Evolutionary conservation across 2,888 invertebrate genomes (phyloP).

Genomic region (Cosmia pyralina): DNA sequence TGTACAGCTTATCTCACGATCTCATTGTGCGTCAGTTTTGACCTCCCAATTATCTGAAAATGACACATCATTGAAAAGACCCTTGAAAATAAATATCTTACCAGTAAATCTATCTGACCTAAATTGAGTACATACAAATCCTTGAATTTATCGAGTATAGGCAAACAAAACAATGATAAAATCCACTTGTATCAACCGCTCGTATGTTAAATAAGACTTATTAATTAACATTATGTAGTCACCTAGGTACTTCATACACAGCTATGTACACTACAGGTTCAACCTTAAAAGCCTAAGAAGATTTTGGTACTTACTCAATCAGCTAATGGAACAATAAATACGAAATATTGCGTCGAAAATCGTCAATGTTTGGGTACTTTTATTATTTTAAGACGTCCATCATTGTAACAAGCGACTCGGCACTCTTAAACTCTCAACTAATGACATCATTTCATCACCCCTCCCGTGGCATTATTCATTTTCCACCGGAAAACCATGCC

Average conservation of each 20-base stretch:
- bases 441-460: slow-evolving; percentile 9
- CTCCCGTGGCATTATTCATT: slow-evolving; percentile 3
- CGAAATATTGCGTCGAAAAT: slow-evolving; percentile 25
- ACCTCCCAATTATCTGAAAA: slow-evolving; percentile 62
- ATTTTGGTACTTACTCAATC: slow-evolving; percentile 24
- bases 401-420: background rate
- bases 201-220: slow-evolving; percentile 38
- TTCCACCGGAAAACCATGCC: slow-evolving; percentile 1
- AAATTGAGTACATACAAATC: slow-evolving; percentile 81
- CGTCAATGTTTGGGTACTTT: slow-evolving; percentile 10
- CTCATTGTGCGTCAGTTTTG: slow-evolving; percentile 49
- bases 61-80: slow-evolving; percentile 78
- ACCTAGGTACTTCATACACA: slow-evolving; percentile 7
- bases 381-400: slow-evolving; percentile 23
- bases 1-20: slow-evolving; percentile 35
- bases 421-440: background rate
- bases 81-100: slow-evolving; percentile 82
- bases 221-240: slow-evolving; percentile 46
- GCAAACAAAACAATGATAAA: slow-evolving; percentile 76
- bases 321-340: slow-evolving; percentile 28
- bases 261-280: background rate
- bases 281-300: slow-evolving; percentile 50
- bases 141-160: slow-evolving; percentile 84
- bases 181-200: slow-evolving; percentile 55
- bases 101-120: slow-evolving; percentile 84